Conservation (phyloP, 2,888 invertebrate genomes). For the Bhutanitis thaidina region DNA sequence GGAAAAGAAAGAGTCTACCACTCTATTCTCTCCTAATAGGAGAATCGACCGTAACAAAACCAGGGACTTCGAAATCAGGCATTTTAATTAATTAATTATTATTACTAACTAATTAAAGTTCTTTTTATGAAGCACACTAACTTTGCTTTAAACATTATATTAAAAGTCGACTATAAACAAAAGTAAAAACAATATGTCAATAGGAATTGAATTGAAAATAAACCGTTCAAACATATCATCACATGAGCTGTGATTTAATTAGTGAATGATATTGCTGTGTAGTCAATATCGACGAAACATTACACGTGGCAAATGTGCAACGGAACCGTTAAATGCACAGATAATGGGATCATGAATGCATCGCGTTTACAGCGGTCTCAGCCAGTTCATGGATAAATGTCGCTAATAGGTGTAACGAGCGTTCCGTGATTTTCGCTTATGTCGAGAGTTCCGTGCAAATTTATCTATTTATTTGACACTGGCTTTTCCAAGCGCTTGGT, state of each 20-base stretch:
- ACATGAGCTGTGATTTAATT: background rate
- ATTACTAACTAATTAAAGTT: no score
- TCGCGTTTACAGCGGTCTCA: constrained; percentile 25
- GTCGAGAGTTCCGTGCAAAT: constrained; percentile 7
- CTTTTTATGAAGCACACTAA: no score
- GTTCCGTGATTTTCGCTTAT: constrained; percentile 31
- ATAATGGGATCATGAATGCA: constrained; percentile 34
- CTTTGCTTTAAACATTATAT: no score
- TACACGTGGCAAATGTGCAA: constrained; percentile 17
- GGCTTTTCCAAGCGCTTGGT: constrained; percentile 4
- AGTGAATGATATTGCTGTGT: constrained; percentile 4
- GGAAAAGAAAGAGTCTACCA: no score
- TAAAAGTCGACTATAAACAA: no score
- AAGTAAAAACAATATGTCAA: no score
- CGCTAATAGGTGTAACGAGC: constrained; percentile 39
- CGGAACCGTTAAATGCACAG: constrained; percentile 28
- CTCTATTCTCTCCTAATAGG: no score
- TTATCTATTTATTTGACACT: constrained; percentile 12
- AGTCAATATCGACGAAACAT: constrained; percentile 23
- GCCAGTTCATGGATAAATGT: constrained; percentile 32
- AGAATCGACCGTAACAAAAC: no score
- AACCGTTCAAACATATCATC: no score
- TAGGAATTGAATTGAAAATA: no score
- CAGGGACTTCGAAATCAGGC: no score
- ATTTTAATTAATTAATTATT: no score